Evolutionary conservation across 2,113 vertebrate genomes (phyloP).

Genomic region (Centropus unirufus): DNA sequence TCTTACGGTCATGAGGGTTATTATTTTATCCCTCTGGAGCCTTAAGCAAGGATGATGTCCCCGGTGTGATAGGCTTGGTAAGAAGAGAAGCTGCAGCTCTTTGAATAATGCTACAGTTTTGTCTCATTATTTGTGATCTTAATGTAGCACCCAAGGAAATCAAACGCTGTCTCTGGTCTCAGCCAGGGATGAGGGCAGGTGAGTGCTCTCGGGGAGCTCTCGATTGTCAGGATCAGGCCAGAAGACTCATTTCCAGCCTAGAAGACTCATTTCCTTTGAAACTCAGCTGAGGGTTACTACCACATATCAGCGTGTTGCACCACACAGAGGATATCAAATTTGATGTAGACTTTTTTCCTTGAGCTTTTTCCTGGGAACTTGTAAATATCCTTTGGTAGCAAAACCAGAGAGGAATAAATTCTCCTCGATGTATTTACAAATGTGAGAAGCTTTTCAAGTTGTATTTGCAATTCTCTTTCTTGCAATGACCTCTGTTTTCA

Average conservation of each 20-base stretch:
- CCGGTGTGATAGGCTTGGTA: background rate
- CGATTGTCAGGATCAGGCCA: slow-evolving; percentile 60
- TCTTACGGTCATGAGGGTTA: background rate
- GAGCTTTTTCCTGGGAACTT: slow-evolving; percentile 58
- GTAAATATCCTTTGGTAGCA: slow-evolving; percentile 75
- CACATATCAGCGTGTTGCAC: slow-evolving; percentile 40
- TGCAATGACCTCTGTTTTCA: slow-evolving; percentile 84
- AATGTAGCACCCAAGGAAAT: slow-evolving; percentile 38
- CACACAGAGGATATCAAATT: slow-evolving; percentile 67
- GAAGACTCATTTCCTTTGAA: slow-evolving; percentile 65
- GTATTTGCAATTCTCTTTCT: slow-evolving; percentile 79
- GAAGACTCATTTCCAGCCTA: slow-evolving; percentile 41
- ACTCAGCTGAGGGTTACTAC: slow-evolving; percentile 32
- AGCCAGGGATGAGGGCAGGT: background rate
- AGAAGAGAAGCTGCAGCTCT: background rate
- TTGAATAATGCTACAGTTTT: background rate
- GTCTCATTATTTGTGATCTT: slow-evolving; percentile 38
- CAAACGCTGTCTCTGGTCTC: slow-evolving; percentile 12
- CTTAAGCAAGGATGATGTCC: background rate
- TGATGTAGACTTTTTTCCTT: slow-evolving; percentile 68
- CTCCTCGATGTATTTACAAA: slow-evolving; percentile 78
- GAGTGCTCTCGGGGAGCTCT: slow-evolving; percentile 27
- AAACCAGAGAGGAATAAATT: slow-evolving; percentile 77
- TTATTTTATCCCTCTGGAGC: background rate
- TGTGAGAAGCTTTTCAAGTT: slow-evolving; percentile 79